Evolutionary conservation across 2,113 vertebrate species (phyloP).

Genomic region (Nothobranchius furzeri): DNA sequence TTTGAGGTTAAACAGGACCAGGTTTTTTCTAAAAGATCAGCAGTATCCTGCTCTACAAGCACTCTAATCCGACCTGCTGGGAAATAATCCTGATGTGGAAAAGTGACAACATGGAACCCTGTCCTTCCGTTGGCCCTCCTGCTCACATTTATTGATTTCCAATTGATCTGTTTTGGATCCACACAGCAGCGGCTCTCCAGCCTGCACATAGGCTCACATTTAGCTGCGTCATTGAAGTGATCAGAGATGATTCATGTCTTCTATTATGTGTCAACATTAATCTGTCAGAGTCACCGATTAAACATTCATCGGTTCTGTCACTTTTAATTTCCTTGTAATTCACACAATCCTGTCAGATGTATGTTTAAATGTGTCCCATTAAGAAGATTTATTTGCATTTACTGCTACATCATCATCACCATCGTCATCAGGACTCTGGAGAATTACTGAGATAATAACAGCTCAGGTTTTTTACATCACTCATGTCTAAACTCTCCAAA

Average conservation of each 20-base stretch:
- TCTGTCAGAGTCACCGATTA: constrained; percentile 10
- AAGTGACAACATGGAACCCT: not conserved
- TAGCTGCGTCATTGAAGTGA: not conserved
- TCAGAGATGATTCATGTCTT: constrained; percentile 6
- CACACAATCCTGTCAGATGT: constrained; percentile 1
- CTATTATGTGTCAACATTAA: constrained; percentile 14
- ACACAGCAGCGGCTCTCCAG: not conserved
- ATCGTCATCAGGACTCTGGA: not conserved
- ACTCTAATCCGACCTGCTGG: not conserved
- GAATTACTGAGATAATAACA: not conserved
- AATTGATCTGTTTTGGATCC: constrained; percentile 3
- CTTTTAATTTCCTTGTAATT: constrained; percentile 23
- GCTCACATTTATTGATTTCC: not conserved
- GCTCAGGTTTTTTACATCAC: not conserved
- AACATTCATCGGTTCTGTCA: constrained; percentile 22
- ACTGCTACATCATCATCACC: constrained; percentile 2
- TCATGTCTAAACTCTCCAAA: no score
- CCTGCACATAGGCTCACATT: not conserved
- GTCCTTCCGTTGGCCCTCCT: not conserved
- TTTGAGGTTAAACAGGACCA: no score
- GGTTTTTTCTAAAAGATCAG: no score
- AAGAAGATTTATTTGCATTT: constrained; percentile 24
- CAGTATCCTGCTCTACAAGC: not conserved
- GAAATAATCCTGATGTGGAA: not conserved
- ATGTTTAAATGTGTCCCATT: constrained; percentile 22